Percentiles rank a stretch among this genome's conserved stretches.
Evolutionary conservation across 2,113 vertebrate species (phyloP).

Genomic region (Pristiophorus japonicus): DNA sequence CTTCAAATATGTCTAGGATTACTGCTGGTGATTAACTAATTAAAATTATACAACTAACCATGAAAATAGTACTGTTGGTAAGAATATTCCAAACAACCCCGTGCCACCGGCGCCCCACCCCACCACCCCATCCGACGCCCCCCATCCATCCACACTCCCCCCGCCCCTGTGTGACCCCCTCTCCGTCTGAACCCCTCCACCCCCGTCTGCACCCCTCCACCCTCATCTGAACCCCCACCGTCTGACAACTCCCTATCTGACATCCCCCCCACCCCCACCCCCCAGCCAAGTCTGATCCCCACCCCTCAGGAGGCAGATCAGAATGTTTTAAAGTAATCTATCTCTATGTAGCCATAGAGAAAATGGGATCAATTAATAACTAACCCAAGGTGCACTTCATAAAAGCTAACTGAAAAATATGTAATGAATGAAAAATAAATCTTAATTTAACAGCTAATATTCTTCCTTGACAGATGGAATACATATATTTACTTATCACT

Average conservation of each 20-base stretch:
- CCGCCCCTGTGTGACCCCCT: no score
- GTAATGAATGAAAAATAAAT: neutral
- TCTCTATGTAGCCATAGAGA: neutral
- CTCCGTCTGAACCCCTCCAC: no score
- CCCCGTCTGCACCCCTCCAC: no score
- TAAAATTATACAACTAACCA: neutral
- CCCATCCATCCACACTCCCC: no score
- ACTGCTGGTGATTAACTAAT: neutral
- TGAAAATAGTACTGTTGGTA: neutral
- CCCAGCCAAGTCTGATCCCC: no score
- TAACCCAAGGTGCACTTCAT: neutral
- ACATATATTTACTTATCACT: constrained; percentile 5
- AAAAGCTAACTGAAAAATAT: neutral
- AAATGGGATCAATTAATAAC: neutral
- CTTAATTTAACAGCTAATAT: neutral
- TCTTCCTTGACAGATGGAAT: neutral
- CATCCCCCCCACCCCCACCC: no score
- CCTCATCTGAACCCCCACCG: no score
- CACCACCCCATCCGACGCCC: no score
- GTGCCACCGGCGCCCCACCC: rapidly evolving
- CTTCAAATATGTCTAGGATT: neutral
- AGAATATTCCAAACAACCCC: neutral
- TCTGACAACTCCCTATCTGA: no score
- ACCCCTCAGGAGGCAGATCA: no score
- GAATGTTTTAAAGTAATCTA: neutral